Percentiles rank a stretch among this genome's conserved stretches.
Evolutionary conservation across 2,113 vertebrate species (phyloP).

Genomic region (Peromyscus californicus): DNA sequence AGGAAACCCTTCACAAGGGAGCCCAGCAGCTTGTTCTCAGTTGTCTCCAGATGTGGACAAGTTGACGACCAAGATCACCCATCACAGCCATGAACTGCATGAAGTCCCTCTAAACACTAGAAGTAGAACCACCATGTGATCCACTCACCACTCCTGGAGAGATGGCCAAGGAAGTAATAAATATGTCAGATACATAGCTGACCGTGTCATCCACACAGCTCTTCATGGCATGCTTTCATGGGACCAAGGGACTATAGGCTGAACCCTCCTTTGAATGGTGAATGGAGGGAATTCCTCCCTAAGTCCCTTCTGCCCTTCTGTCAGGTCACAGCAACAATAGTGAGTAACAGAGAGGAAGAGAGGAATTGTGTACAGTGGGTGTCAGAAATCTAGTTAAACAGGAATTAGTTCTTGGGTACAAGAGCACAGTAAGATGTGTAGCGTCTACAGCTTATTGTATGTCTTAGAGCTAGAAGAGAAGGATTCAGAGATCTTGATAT

Average conservation of each 20-base stretch:
- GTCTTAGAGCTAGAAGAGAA: too few species aligned
- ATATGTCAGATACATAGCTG: neutral
- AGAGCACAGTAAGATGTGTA: neutral
- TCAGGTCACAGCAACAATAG: neutral
- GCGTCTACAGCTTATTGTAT: neutral
- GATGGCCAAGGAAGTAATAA: too few species aligned
- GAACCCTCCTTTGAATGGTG: neutral
- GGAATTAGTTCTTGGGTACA: neutral
- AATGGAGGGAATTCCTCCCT: neutral
- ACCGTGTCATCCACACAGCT: neutral
- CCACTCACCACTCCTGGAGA: neutral
- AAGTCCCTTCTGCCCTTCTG: neutral
- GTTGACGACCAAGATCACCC: neutral
- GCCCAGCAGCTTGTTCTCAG: neutral
- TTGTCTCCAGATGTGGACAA: neutral
- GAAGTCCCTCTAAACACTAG: neutral
- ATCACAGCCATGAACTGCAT: neutral
- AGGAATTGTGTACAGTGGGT: neutral
- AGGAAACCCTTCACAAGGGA: neutral
- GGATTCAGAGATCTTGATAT: neutral
- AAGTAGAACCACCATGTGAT: neutral
- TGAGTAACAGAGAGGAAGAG: neutral
- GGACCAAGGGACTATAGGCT: neutral
- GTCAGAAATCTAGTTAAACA: neutral
- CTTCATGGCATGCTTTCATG: neutral